Evolutionary conservation across 2,888 invertebrate genomes (phyloP).

Genomic region (Hypercompe scribonia): DNA sequence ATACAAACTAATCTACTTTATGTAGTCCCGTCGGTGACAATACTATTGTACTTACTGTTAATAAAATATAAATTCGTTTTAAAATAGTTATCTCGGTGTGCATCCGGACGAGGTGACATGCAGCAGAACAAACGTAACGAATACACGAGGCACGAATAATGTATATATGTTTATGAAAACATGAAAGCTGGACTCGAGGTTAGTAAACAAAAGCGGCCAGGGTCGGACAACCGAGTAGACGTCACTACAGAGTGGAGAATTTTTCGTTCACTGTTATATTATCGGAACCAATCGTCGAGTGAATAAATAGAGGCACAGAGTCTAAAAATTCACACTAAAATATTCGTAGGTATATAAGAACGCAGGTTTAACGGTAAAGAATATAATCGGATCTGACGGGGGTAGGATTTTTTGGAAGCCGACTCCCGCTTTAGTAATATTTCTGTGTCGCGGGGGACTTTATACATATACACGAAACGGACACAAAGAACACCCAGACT

Average conservation of each 20-base stretch:
- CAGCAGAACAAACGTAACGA: conserved; percentile 44
- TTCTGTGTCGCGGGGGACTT: too few relatives aligned
- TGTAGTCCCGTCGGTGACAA: background rate
- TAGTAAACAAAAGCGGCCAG: conserved; percentile 43
- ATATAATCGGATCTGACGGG: conserved; percentile 15
- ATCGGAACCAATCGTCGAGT: background rate
- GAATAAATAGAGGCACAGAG: background rate
- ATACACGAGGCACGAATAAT: conserved; percentile 38
- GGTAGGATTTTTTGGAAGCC: too few relatives aligned
- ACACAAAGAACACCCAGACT: too few relatives aligned
- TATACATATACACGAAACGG: too few relatives aligned
- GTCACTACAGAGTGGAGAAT: background rate
- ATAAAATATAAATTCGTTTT: background rate
- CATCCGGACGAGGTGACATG: conserved; percentile 51
- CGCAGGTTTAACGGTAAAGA: background rate
- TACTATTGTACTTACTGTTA: conserved; percentile 9
- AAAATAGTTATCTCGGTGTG: conserved; percentile 55
- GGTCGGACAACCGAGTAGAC: conserved; percentile 20
- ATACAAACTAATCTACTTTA: conserved; percentile 9
- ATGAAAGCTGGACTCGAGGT: conserved; percentile 43
- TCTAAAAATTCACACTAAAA: background rate
- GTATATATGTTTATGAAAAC: conserved; percentile 26
- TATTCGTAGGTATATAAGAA: background rate
- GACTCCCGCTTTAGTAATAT: too few relatives aligned
- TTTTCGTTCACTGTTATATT: background rate